These are phyloP conservation scores for Halcyon chelicuti DNA, from an alignment of 2,797 vertebrate genomes.

Conservation along the genomic window DNA sequence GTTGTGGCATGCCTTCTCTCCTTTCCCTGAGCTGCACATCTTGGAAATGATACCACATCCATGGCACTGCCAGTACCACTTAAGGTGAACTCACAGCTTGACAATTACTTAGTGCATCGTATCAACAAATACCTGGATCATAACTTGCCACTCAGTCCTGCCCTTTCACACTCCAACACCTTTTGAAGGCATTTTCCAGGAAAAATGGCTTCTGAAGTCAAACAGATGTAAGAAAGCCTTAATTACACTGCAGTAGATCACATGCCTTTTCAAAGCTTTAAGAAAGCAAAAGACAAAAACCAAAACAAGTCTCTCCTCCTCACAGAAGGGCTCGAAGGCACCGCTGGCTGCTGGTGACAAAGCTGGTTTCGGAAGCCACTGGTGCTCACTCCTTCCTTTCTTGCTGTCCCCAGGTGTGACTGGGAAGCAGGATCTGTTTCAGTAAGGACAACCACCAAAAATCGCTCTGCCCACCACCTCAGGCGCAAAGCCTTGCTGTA, in stretches of 20 bases:
- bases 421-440: background rate
- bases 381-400: background rate
- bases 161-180: background rate
- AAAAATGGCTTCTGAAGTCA: background rate
- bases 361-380: background rate
- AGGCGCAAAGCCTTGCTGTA: background rate
- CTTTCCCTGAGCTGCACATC: background rate
- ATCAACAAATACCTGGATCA: background rate
- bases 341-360: background rate
- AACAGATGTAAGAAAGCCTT: background rate
- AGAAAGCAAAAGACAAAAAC: slow-evolving; percentile 16
- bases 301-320: background rate
- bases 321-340: background rate
- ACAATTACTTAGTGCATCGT: background rate
- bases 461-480: background rate
- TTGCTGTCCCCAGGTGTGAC: background rate
- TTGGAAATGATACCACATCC: background rate
- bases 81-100: background rate
- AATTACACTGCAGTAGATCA: background rate
- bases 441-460: background rate
- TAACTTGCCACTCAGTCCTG: background rate
- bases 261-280: background rate
- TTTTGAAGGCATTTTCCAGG: background rate
- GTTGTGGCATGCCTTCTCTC: background rate
- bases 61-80: background rate